Base-by-base conservation (phyloP, 2,888 invertebrate species). In the Xylophagus ater region DNA sequence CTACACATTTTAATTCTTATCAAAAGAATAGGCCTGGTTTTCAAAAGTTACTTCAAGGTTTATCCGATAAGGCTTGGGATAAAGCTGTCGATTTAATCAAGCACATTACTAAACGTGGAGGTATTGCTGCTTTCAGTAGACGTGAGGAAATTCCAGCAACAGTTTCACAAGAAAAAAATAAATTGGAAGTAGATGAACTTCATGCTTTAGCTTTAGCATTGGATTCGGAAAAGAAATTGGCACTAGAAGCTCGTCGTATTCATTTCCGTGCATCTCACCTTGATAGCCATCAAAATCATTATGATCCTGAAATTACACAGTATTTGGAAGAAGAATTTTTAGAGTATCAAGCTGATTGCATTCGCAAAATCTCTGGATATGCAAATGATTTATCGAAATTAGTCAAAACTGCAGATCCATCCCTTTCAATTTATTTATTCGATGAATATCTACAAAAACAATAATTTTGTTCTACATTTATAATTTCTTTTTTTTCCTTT, bases 241-340 rank as follows among this genome's bases (percentile, higher is more conserved):
- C 82, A 0, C 63, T 68, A 4, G 71, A 76, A 41, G 82, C 82
- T 2, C 71, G 78, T 57, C 65, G 66, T 49, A 74, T 86, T 47
- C 85, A 86, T 59, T 63, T 67, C 7, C 70, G 73, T 42, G 74
- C 77, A 13, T 71, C 74, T 4, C 68, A 40, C 9, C 31, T 34
- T 35, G 44, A 40, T 52, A 68, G 66, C 47, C 70, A 68, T 51
- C 63, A 68, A 39, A 68, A 67, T 42, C 57, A 67, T 43, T 76
- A 79, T 46, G 81, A 83, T 53, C 77, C 83, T 43, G 79, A 78
- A 68, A 67, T 82, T 46, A 74, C 80, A 12, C 80, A 81, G 48
- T 85, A 76, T 55, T 57, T 88, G 2, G 85, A 87, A 50, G 81
- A 85, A 49, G 73, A 81, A 49, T 85, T 83, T 65, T 69, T 83